Percentiles rank a stretch among this genome's conserved stretches.
Conservation (phyloP, 2,888 invertebrate genomes). For the Caenorhabditis wallacei region DNA sequence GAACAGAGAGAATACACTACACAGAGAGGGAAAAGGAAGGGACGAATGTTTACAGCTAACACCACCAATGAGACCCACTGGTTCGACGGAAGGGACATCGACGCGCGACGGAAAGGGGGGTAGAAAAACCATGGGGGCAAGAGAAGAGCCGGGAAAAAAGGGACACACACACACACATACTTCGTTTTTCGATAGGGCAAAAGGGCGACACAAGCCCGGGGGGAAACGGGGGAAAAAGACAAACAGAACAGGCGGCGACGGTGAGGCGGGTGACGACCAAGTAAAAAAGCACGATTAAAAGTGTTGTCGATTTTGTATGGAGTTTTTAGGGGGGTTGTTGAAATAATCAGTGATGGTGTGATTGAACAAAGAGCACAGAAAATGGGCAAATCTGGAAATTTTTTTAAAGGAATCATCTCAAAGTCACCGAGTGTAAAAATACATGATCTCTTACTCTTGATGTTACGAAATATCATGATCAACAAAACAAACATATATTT, state of each 20-base stretch:
- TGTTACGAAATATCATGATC: too few relatives aligned
- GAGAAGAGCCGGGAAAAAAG: background rate
- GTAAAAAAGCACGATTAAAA: conserved; percentile 29
- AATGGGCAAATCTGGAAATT: background rate
- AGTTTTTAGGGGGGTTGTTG: conserved; percentile 34
- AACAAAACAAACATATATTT: too few relatives aligned
- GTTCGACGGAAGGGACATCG: background rate
- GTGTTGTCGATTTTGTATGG: conserved; percentile 15
- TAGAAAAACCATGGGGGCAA: background rate
- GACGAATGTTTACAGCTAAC: conserved; percentile 31
- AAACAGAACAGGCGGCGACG: conserved; percentile 40
- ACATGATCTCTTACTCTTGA: too few relatives aligned
- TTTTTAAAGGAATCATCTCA: too few relatives aligned
- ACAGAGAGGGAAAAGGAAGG: conserved; percentile 2
- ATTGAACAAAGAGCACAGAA: background rate
- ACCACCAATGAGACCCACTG: conserved; percentile 4
- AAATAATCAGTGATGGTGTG: conserved; percentile 12
- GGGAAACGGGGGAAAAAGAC: conserved; percentile 5
- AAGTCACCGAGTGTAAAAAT: too few relatives aligned
- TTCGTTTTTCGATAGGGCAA: conserved; percentile 28
- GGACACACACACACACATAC: conserved; percentile 8
- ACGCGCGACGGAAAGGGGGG: background rate
- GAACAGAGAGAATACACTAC: conserved; percentile 1
- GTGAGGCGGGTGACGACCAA: conserved; percentile 28
- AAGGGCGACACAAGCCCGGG: conserved; percentile 3